These are phyloP conservation scores for Pheosia tremula DNA, from an alignment of 2,888 invertebrate species.

Conservation along the genomic window DNA sequence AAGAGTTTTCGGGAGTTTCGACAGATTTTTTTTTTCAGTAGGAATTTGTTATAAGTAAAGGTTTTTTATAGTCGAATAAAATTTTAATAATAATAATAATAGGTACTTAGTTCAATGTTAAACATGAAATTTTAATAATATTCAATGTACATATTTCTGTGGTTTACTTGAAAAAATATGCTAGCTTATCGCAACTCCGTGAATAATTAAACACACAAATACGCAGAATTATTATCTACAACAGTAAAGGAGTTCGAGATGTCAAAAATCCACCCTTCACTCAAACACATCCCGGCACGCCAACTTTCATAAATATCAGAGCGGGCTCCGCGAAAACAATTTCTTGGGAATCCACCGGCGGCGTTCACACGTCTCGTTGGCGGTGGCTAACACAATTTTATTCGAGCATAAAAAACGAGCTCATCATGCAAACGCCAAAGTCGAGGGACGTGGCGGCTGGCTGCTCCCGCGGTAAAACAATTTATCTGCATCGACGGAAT, in stretches of 20 bases:
- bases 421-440: conserved; percentile 84
- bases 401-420: conserved; percentile 83
- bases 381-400: conserved; percentile 82
- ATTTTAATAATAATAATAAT: too few relatives aligned
- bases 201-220: not conserved
- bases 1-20: too few relatives aligned
- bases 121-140: too few relatives aligned
- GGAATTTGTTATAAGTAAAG: too few relatives aligned
- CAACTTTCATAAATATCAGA: conserved; percentile 82
- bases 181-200: not conserved
- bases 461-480: conserved; percentile 80
- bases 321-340: conserved; percentile 76
- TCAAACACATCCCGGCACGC: conserved; percentile 69
- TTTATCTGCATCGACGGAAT: conserved; percentile 84
- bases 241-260: conserved; percentile 16
- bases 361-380: conserved; percentile 71
- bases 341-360: conserved; percentile 65
- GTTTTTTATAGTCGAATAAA: too few relatives aligned
- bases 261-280: conserved; percentile 67
- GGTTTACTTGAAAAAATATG: too few relatives aligned
- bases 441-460: conserved; percentile 69
- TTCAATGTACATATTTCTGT: too few relatives aligned
- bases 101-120: too few relatives aligned
- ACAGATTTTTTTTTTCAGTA: too few relatives aligned
- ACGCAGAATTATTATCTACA: not conserved